phyloP scores from a whole-genome alignment of 2,888 invertebrate species.

The Parnassius apollo region DNA sequence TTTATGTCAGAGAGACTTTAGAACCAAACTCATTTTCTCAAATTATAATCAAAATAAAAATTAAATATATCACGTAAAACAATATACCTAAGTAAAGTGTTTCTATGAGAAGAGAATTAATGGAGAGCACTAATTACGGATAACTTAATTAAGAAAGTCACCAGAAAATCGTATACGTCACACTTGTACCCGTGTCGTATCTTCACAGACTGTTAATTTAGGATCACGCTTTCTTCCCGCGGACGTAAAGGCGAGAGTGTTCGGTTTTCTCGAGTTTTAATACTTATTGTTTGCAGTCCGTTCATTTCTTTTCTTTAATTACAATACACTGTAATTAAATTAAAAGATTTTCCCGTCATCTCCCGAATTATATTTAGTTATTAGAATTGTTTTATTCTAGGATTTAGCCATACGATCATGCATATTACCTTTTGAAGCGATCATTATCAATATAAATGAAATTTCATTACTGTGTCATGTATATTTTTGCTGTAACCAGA shows the following conservation, averaged over 20 bases:
- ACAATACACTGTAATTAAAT: constrained; percentile 2
- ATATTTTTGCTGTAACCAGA: too few relatives aligned
- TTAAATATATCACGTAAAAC: too few relatives aligned
- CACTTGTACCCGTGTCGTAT: constrained; percentile 21
- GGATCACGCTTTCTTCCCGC: constrained; percentile 69
- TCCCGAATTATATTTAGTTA: constrained; percentile 1
- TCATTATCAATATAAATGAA: too few relatives aligned
- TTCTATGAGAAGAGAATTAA: not conserved
- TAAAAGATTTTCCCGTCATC: constrained; percentile 5
- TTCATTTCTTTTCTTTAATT: not conserved
- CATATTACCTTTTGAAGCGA: not conserved
- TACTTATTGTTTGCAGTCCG: constrained; percentile 2
- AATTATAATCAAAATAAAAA: too few relatives aligned
- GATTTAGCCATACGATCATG: not conserved
- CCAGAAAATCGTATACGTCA: constrained; percentile 6
- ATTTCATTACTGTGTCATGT: too few relatives aligned
- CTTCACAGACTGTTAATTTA: constrained; percentile 70
- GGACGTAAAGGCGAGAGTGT: constrained; percentile 20
- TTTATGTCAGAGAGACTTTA: too few relatives aligned
- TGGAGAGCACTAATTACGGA: constrained; percentile 15
- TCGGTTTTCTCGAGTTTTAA: constrained; percentile 16
- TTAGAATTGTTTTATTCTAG: not conserved
- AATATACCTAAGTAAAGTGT: not conserved
- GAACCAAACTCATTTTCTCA: too few relatives aligned
- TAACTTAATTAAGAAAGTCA: constrained; percentile 23